Conservation (phyloP, 2,113 vertebrate genomes). For the Ahaetulla prasina region DNA sequence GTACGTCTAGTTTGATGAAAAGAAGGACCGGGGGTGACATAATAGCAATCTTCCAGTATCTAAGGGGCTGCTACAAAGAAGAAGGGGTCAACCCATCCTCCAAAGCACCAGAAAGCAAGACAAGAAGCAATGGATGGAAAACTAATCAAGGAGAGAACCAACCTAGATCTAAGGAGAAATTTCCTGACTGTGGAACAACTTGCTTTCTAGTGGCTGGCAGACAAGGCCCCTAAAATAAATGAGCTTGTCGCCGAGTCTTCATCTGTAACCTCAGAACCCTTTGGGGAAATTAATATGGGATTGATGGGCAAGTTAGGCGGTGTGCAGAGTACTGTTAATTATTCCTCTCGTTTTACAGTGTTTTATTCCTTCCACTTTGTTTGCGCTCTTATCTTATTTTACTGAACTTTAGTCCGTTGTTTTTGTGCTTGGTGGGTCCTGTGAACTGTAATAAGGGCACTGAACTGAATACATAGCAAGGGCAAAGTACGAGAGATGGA, state of each 20-base stretch:
- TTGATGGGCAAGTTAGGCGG: not conserved
- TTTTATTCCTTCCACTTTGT: not conserved
- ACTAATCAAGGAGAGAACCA: no score
- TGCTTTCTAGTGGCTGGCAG: not conserved
- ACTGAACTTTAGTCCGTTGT: not conserved
- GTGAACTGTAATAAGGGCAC: not conserved
- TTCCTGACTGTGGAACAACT: no score
- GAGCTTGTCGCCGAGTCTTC: not conserved
- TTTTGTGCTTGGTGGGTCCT: not conserved
- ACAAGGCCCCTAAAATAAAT: not conserved
- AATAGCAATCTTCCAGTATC: no score
- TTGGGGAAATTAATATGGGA: not conserved
- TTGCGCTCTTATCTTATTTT: not conserved
- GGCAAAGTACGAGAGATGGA: not conserved
- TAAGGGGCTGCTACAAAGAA: no score
- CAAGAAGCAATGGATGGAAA: no score
- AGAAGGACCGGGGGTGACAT: no score
- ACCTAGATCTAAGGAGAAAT: no score
- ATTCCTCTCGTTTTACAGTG: not conserved
- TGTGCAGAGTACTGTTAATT: not conserved
- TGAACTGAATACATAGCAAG: not conserved
- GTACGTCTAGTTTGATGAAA: no score
- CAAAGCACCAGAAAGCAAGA: no score
- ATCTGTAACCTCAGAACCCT: not conserved
- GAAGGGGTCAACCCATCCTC: no score